A percentile compares a stretch with the other conserved stretches of the same genome.
These are phyloP conservation scores for Chaenogobius annularis DNA, from an alignment of 2,113 vertebrate species.

Conservation along the genomic window DNA sequence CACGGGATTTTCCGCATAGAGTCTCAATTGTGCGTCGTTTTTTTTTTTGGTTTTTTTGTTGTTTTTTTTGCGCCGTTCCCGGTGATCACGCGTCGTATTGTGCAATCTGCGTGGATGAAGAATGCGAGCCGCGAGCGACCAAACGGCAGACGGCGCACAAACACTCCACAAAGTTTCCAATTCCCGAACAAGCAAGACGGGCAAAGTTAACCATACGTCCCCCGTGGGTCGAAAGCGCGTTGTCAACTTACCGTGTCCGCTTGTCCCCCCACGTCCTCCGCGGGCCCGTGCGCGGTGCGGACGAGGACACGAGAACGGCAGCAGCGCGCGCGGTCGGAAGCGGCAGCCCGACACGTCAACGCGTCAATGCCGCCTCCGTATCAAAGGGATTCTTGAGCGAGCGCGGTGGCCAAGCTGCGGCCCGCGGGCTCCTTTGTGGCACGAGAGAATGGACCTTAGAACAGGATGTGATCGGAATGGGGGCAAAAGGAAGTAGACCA, in stretches of 20 bases:
- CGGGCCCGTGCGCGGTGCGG: constrained; percentile 1
- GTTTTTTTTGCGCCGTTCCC: constrained; percentile 33
- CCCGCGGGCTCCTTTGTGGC: constrained; percentile 33
- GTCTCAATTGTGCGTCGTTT: neutral
- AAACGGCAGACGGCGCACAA: neutral
- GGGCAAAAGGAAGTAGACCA: too few species aligned
- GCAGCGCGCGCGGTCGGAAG: constrained; percentile 57
- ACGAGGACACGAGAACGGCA: constrained; percentile 56
- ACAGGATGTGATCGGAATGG: too few species aligned
- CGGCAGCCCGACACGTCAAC: constrained; percentile 60
- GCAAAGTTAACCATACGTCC: neutral
- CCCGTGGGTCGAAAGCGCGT: constrained; percentile 26
- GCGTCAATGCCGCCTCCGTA: constrained; percentile 52
- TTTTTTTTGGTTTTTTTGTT: too few species aligned
- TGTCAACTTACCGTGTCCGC: constrained; percentile 65
- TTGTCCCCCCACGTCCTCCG: constrained; percentile 65
- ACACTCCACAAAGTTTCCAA: constrained; percentile 46
- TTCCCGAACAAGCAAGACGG: neutral
- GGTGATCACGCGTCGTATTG: constrained; percentile 55
- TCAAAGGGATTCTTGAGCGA: constrained; percentile 44
- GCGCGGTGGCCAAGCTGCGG: constrained; percentile 15
- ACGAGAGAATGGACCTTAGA: neutral
- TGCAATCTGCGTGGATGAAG: constrained; percentile 49
- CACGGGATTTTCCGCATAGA: neutral
- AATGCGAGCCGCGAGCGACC: constrained; percentile 12